Evolutionary conservation across 2,797 vertebrate genomes (phyloP).

Genomic region (Pseudocheirus occidentalis): DNA sequence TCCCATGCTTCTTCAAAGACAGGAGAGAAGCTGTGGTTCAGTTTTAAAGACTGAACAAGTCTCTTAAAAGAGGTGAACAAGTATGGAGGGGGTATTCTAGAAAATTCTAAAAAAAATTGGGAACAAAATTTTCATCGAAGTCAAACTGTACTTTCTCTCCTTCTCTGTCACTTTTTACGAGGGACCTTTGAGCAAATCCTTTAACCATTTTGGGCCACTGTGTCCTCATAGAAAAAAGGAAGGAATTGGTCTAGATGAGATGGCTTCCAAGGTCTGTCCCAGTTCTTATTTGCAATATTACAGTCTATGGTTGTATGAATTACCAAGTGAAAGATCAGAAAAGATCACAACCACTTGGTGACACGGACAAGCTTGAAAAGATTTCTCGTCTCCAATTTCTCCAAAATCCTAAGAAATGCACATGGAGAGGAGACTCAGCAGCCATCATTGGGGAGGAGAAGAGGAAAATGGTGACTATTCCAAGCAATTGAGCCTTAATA

Average conservation of each 20-base stretch:
- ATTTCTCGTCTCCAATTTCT: neutral
- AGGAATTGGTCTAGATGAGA: neutral
- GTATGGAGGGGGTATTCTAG: neutral
- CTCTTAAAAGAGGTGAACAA: too few species aligned
- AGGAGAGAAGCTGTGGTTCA: conserved; percentile 33
- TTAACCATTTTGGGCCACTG: neutral
- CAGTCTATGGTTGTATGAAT: neutral
- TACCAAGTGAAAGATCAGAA: neutral
- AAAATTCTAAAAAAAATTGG: neutral
- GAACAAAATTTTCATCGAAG: neutral
- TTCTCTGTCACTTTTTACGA: neutral
- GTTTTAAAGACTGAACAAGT: conserved; percentile 25
- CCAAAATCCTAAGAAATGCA: neutral
- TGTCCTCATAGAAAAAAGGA: neutral
- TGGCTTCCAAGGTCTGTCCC: neutral
- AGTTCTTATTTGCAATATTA: neutral
- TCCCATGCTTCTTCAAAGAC: neutral
- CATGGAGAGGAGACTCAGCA: fast-evolving
- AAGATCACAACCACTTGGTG: neutral
- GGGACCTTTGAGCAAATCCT: neutral
- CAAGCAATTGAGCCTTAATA: neutral
- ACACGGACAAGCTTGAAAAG: neutral
- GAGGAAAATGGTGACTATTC: fast-evolving
- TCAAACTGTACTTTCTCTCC: neutral
- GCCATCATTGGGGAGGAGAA: neutral